Evolutionary conservation across 2,797 vertebrate species (phyloP).

Genomic region (Galago senegalensis): DNA sequence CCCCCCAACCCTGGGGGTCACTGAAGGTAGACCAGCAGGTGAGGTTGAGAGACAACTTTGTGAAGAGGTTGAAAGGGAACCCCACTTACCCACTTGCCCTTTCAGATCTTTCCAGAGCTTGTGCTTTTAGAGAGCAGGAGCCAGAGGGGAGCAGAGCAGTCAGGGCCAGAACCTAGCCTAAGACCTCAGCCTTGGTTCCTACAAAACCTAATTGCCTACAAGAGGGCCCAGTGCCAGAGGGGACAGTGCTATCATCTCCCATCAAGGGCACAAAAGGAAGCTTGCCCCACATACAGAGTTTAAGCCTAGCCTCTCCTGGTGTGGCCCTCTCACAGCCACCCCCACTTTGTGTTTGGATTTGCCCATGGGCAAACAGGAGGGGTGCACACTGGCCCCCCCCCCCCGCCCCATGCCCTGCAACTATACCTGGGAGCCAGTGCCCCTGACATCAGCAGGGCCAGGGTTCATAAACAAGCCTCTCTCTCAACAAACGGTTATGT

Average conservation of each 20-base stretch:
- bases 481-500: background rate
- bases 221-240: background rate
- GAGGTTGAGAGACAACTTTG: background rate
- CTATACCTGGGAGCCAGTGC: fast-evolving
- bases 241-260: no score
- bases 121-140: background rate
- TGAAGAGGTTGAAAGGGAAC: background rate
- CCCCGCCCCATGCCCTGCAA: fast-evolving
- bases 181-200: background rate
- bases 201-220: background rate
- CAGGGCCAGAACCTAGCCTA: background rate
- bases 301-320: background rate
- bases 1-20: no score
- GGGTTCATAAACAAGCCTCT: background rate
- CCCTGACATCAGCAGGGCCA: background rate
- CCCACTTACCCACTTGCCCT: background rate
- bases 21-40: background rate
- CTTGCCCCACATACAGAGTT: background rate
- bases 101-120: background rate
- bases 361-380: background rate
- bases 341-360: background rate
- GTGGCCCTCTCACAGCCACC: no score
- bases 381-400: background rate
- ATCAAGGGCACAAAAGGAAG: background rate
- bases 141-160: background rate